Evolutionary conservation across 1,140 invertebrate species (phyloP), one percentile per base, ranked within the genome.

Genomic region (Temnothorax curvispinosus): DNA sequence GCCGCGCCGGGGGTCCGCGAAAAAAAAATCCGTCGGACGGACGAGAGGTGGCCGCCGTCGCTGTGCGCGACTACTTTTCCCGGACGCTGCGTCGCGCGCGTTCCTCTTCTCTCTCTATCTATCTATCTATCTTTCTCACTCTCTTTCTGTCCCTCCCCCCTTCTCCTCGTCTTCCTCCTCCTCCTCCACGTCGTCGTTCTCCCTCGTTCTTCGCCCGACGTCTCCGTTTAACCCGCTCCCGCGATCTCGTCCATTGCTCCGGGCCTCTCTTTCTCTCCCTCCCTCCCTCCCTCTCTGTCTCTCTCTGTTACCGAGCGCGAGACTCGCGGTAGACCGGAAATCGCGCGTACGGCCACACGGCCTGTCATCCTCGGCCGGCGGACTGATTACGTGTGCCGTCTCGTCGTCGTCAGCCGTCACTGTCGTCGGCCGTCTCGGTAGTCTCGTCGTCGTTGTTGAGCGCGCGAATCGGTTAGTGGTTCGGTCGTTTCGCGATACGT

Each of bases 241-340:
- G n/a, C 50, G 71, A 44, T 84, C 80, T 58, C 52, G 52, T 85
- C 56, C 54, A 44, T 58, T 75, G 35, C 41, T 38, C 56, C 81
- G 32, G 56, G 11, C 6, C 75, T 27, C 69, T 85, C 38, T 60
- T 4, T 84, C 54, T 41, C 44, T 85, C 58, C 11, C 11, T 44
- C 32, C 3, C 41, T 81, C 5, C 27, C 41, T 41, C 44, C 65
- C 38, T 21, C 6, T n/a, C n/a, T 44, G 5, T 69, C 27, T 69
- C 76, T 84, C 69, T 75, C 81, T 92, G 92, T 93, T 92, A 88
- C 89, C 76, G 91, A 89, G 92, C 80, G 89, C 65, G 41, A 69
- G 65, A 47, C 76, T 84, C 85, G 87, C 88, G 81, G 81, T 52
- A 58, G 80, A 77, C 89, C 92, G 90, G 92, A 93, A 93, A 92